A percentile compares a stretch with the other conserved stretches of the same genome.
Conservation (phyloP, 2,888 invertebrate genomes). For the Drosophila melanocephala region DNA sequence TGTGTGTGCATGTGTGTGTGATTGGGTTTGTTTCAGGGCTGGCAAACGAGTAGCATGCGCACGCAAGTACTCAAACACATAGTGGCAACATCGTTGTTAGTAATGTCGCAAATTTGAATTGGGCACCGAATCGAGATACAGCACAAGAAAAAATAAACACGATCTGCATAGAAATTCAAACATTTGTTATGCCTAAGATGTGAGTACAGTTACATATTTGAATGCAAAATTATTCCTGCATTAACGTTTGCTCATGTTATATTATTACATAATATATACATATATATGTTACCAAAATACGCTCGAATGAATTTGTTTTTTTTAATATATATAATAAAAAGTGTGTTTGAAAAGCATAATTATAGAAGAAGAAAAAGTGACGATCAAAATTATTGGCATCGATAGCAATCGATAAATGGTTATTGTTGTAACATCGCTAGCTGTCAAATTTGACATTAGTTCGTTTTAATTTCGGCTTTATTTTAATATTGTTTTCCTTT, state of each 20-base stretch:
- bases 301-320: neutral
- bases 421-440: slow-evolving; percentile 23
- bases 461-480: slow-evolving; percentile 59
- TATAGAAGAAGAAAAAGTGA: neutral
- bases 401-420: slow-evolving; percentile 17
- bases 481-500: slow-evolving; percentile 64
- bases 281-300: neutral
- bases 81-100: slow-evolving; percentile 31
- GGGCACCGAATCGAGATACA: neutral
- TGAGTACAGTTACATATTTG: neutral
- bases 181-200: neutral
- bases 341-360: neutral
- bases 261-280: neutral
- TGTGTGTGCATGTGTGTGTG: slow-evolving; percentile 18
- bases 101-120: slow-evolving; percentile 13
- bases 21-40: slow-evolving; percentile 41
- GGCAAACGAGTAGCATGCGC: slow-evolving; percentile 13
- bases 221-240: neutral
- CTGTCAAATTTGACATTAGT: slow-evolving; percentile 68
- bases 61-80: slow-evolving; percentile 16
- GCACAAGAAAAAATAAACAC: neutral
- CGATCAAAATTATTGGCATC: neutral
- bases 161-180: neutral
- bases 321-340: neutral
- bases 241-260: neutral